These are phyloP conservation scores for Myripristis murdjan DNA, from an alignment of 2,797 vertebrate species.

Conservation along the genomic window DNA sequence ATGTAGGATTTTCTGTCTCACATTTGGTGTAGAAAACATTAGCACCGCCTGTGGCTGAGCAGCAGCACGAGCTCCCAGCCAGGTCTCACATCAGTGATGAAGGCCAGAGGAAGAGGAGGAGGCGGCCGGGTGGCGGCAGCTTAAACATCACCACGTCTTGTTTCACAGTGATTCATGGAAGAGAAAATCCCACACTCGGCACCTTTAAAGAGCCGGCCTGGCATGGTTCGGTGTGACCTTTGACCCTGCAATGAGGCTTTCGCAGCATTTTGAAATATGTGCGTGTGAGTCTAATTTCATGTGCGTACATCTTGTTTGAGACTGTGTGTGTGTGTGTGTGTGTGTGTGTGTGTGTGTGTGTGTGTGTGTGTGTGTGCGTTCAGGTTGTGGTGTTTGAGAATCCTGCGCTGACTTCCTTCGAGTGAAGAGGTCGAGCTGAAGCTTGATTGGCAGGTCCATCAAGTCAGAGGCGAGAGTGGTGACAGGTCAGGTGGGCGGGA, in stretches of 20 bases:
- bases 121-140: too few species aligned
- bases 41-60: not conserved
- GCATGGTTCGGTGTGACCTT: not conserved
- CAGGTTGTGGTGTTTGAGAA: constrained; percentile 23
- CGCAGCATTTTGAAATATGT: constrained; percentile 2
- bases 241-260: too few species aligned
- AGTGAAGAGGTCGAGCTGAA: constrained; percentile 18
- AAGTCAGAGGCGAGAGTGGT: constrained; percentile 71
- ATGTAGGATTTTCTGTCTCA: not conserved
- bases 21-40: not conserved
- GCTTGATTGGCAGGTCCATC: constrained; percentile 36
- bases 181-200: not conserved
- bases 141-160: not conserved
- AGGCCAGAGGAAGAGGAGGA: not conserved
- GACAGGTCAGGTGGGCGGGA: constrained; percentile 57
- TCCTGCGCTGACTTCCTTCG: not conserved
- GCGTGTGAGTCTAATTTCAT: constrained; percentile 14
- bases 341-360: constrained; percentile 11
- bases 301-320: constrained; percentile 36
- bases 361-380: constrained; percentile 20
- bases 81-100: not conserved
- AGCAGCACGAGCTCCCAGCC: too few species aligned
- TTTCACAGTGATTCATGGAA: not conserved
- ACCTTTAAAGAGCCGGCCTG: not conserved
- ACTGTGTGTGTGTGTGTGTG: not conserved